These are phyloP conservation scores for Puntigrus tetrazona DNA, from an alignment of 2,113 vertebrate genomes.

Conservation along the genomic window DNA sequence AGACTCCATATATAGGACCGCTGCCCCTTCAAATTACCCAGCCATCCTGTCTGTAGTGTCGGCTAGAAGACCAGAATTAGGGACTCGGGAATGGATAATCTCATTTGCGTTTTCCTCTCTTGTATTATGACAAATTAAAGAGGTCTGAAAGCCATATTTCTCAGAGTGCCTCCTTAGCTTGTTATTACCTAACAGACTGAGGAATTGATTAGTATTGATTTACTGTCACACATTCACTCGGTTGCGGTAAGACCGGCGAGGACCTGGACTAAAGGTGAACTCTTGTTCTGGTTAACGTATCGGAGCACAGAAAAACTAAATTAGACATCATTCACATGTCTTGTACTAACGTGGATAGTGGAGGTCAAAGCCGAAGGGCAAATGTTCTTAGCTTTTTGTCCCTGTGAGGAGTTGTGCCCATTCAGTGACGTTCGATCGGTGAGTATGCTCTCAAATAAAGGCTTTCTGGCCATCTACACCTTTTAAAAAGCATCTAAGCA, in stretches of 20 bases:
- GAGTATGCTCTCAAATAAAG: background rate
- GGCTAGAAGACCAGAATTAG: slow-evolving; percentile 65
- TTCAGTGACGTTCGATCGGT: background rate
- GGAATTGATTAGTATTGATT: slow-evolving; percentile 81
- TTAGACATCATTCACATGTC: slow-evolving; percentile 16
- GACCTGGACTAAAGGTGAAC: slow-evolving; percentile 70
- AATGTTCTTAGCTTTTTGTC: background rate
- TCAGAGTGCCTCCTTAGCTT: slow-evolving; percentile 72
- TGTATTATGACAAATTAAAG: slow-evolving; percentile 82
- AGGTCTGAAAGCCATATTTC: slow-evolving; percentile 76
- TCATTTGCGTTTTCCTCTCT: slow-evolving; percentile 71
- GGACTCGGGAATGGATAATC: slow-evolving; percentile 72
- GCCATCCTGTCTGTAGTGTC: slow-evolving; percentile 64
- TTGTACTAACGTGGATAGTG: background rate
- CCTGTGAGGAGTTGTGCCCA: background rate
- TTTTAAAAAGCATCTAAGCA: background rate
- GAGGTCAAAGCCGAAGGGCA: background rate
- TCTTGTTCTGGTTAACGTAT: slow-evolving; percentile 58
- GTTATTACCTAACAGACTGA: slow-evolving; percentile 80
- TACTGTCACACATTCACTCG: slow-evolving; percentile 59
- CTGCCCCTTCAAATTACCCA: slow-evolving; percentile 69
- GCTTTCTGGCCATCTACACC: background rate
- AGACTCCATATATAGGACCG: slow-evolving; percentile 50
- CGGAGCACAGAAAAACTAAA: slow-evolving; percentile 55
- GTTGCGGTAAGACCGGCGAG: slow-evolving; percentile 53